phyloP scores from a whole-genome alignment of 2,888 invertebrate genomes.

The Sinelater perroti region DNA sequence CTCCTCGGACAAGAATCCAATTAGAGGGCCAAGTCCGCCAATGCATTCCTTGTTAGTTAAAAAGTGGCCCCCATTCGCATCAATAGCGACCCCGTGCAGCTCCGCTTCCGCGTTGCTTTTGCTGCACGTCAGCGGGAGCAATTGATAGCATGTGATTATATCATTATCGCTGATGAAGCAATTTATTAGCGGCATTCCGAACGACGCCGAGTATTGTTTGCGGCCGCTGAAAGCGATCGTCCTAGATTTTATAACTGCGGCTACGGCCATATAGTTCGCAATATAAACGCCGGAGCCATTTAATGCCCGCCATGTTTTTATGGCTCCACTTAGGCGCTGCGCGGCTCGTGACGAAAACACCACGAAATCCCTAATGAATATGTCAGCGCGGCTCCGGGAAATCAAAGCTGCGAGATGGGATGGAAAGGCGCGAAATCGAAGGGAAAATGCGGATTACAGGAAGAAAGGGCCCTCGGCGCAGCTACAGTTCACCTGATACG shows the following conservation, averaged over 20 bases:
- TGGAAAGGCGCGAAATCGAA: conserved; percentile 35
- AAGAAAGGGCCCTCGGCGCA: conserved; percentile 44
- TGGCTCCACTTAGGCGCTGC: background rate
- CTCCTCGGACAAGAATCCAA: conserved; percentile 54
- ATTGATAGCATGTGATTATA: conserved; percentile 18
- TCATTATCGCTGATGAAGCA: conserved; percentile 24
- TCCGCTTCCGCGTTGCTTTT: conserved; percentile 20
- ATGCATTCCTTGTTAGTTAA: conserved; percentile 55
- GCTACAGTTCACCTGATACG: conserved; percentile 46
- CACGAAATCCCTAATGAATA: conserved; percentile 12
- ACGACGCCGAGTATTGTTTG: conserved; percentile 15
- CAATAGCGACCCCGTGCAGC: conserved; percentile 42
- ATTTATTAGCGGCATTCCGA: conserved; percentile 27
- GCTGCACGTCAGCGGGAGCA: conserved; percentile 17
- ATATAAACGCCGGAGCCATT: conserved; percentile 8
- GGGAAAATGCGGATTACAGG: conserved; percentile 46
- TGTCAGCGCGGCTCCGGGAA: conserved; percentile 7
- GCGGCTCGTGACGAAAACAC: background rate
- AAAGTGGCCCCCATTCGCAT: conserved; percentile 47
- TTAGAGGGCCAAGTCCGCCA: conserved; percentile 53
- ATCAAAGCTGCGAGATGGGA: conserved; percentile 19
- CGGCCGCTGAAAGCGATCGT: conserved; percentile 11
- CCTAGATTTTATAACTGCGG: conserved; percentile 21
- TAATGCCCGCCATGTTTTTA: conserved; percentile 16
- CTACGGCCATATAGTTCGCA: background rate